Percentiles rank a stretch among this genome's conserved stretches.
Evolutionary conservation across 2,797 vertebrate genomes (phyloP).

Genomic region (Malacoraja senta): DNA sequence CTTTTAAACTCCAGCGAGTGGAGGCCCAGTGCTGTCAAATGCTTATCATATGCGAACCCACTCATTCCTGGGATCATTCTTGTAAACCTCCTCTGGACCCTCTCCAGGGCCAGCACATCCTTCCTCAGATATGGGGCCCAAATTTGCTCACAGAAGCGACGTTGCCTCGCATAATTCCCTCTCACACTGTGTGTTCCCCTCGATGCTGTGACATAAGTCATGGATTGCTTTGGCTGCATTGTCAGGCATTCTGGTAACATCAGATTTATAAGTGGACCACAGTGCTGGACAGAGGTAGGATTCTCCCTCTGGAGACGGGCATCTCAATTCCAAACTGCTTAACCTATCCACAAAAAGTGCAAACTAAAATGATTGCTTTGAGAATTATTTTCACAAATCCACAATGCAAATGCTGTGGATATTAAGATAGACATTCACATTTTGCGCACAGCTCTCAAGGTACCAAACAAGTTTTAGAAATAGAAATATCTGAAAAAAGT

Average conservation of each 20-base stretch:
- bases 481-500: neutral
- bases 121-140: too few relatives aligned
- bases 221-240: neutral
- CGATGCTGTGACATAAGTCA: neutral
- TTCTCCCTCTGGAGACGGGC: neutral
- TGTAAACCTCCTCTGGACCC: too few relatives aligned
- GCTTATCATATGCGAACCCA: too few relatives aligned
- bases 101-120: too few relatives aligned
- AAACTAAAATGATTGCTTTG: neutral
- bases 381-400: neutral
- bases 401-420: neutral
- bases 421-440: neutral
- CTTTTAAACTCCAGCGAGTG: too few relatives aligned
- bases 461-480: neutral
- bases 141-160: too few relatives aligned
- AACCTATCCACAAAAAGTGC: neutral
- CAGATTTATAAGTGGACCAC: neutral
- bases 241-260: neutral
- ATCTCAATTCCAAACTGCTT: neutral
- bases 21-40: too few relatives aligned
- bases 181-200: neutral
- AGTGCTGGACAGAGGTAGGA: neutral
- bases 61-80: too few relatives aligned
- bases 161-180: neutral
- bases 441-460: neutral